Conservation (phyloP, 2,888 invertebrate genomes). For the Anoplius nigerrimus region DNA sequence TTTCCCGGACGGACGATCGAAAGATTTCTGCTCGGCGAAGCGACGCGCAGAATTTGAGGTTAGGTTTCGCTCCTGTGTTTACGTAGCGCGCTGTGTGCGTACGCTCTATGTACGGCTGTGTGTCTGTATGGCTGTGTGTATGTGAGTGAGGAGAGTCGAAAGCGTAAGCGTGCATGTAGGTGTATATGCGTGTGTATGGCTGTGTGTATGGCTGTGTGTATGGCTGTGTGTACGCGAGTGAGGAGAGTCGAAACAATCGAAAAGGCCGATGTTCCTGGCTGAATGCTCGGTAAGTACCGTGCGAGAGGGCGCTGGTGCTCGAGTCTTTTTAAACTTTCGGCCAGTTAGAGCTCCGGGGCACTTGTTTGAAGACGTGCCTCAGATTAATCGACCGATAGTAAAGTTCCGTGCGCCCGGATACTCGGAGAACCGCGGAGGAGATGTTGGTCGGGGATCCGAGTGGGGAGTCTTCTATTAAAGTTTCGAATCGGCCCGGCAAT, state of each 20-base stretch:
- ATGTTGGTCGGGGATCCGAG: not conserved
- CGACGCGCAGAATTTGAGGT: no score
- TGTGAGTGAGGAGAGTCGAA: constrained; percentile 25
- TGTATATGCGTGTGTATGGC: no score
- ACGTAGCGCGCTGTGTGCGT: no score
- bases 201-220: no score
- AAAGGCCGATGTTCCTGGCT: constrained; percentile 14
- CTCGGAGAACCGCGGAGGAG: constrained; percentile 12
- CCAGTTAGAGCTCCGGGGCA: constrained; percentile 15
- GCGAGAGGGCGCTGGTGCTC: constrained; percentile 20
- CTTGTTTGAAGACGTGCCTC: constrained; percentile 54
- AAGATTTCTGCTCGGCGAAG: constrained; percentile 14
- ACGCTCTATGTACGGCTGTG: no score
- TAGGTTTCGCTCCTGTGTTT: no score
- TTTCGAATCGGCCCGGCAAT: constrained; percentile 3
- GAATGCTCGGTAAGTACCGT: constrained; percentile 25
- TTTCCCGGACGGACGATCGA: no score
- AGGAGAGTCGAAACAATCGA: constrained; percentile 28
- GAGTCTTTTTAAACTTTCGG: constrained; percentile 31
- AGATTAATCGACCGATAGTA: constrained; percentile 56
- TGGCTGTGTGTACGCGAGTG: no score
- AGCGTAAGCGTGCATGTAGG: no score
- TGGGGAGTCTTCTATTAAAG: constrained; percentile 3
- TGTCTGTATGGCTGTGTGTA: no score
- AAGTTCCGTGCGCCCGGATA: constrained; percentile 24